These are phyloP conservation scores for Vulpes vulpes DNA, from an alignment of 2,113 vertebrate species.

Conservation along the genomic window DNA sequence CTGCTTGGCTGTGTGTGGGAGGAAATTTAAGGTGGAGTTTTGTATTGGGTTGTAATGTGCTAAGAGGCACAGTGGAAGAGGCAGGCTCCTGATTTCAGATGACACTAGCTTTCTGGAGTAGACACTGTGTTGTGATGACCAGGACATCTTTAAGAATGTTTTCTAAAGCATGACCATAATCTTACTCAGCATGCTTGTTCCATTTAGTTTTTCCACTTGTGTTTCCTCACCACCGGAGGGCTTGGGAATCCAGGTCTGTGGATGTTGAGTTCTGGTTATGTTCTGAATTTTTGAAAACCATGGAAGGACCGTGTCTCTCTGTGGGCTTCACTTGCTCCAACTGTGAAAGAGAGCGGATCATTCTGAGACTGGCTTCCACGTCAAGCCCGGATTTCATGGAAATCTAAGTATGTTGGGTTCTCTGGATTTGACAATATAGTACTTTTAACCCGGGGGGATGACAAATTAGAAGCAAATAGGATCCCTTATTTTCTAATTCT, in stretches of 20 bases:
- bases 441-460: background rate
- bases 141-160: background rate
- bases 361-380: background rate
- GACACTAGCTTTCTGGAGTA: background rate
- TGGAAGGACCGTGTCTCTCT: accelerated
- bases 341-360: background rate
- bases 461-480: background rate
- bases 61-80: background rate
- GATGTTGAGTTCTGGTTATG: background rate
- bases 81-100: background rate
- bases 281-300: background rate
- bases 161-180: background rate
- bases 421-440: background rate
- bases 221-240: accelerated
- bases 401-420: background rate
- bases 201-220: background rate
- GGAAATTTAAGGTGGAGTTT: too few relatives aligned
- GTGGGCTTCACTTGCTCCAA: accelerated
- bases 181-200: background rate
- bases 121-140: accelerated
- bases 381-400: background rate
- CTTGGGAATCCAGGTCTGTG: background rate
- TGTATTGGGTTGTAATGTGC: accelerated
- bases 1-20: accelerated
- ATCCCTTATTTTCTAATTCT: background rate